Conservation (phyloP, 2,113 vertebrate genomes). For the Prietella phreatophila region DNA sequence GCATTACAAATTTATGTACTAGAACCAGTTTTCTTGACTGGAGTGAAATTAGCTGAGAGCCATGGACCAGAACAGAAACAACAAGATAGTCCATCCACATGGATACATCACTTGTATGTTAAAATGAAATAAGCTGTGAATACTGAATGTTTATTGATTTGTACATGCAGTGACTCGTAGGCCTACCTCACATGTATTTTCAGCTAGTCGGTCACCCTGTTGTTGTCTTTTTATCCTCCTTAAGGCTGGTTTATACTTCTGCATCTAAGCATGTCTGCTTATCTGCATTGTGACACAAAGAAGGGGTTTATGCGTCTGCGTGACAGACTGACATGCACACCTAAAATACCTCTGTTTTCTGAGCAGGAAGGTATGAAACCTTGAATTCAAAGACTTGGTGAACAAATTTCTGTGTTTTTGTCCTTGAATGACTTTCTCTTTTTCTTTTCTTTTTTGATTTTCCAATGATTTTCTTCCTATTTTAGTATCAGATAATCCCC, state of each 20-base stretch:
- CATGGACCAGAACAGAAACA: not conserved
- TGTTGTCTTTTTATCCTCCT: not conserved
- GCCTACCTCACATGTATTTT: not conserved
- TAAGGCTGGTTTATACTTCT: not conserved
- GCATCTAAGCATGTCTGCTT: not conserved
- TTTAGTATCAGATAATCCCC: not conserved
- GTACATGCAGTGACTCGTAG: not conserved
- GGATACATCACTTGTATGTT: not conserved
- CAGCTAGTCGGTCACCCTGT: not conserved
- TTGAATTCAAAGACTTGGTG: not conserved
- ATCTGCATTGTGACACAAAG: not conserved
- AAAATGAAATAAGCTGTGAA: not conserved
- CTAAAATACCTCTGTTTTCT: not conserved
- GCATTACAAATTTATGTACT: not conserved
- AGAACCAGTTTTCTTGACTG: not conserved
- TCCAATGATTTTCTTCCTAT: not conserved
- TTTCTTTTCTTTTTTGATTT: not conserved
- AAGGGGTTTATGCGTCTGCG: not conserved
- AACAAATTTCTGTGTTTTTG: not conserved
- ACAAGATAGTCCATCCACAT: not conserved
- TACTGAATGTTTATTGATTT: not conserved
- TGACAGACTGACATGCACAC: not conserved
- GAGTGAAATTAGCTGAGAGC: not conserved
- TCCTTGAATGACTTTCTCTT: not conserved
- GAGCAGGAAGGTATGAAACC: not conserved